A percentile compares a stretch with the other conserved stretches of the same genome.
Evolutionary conservation across 1,140 invertebrate species (phyloP).

Genomic region (Calephelis nemesis): DNA sequence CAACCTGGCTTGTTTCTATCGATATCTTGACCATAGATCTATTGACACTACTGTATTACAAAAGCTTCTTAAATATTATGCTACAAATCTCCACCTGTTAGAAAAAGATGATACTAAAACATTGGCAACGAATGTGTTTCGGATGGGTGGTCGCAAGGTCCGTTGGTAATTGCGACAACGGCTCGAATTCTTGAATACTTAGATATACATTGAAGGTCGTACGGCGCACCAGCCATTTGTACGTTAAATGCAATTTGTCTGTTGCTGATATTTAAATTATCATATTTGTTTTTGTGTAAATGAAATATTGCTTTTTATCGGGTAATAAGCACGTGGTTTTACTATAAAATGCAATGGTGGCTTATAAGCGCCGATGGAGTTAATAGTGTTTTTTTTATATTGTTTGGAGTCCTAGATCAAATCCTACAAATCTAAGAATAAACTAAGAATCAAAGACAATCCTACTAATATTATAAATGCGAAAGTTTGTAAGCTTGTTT

Average conservation of each 20-base stretch:
- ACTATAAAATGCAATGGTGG: too few relatives aligned
- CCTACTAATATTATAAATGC: too few relatives aligned
- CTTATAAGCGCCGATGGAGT: too few relatives aligned
- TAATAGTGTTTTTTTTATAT: too few relatives aligned
- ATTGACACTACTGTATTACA: background rate
- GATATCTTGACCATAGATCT: background rate
- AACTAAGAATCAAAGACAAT: too few relatives aligned
- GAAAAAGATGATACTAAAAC: slow-evolving; percentile 2
- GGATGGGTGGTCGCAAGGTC: slow-evolving; percentile 27
- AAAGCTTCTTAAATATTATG: background rate
- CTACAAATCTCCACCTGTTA: background rate
- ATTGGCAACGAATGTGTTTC: slow-evolving; percentile 23
- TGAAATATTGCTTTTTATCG: too few relatives aligned
- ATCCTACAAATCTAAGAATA: too few relatives aligned
- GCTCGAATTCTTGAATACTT: slow-evolving; percentile 13
- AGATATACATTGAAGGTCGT: background rate
- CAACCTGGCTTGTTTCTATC: too few relatives aligned
- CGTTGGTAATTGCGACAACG: slow-evolving; percentile 26
- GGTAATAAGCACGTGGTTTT: too few relatives aligned
- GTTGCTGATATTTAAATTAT: background rate
- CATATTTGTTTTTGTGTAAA: too few relatives aligned
- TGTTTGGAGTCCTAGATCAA: too few relatives aligned
- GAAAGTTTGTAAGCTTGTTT: too few relatives aligned
- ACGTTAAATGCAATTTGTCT: background rate
- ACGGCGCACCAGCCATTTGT: background rate